Conservation (phyloP, 2,113 vertebrate species). For the Pteronura brasiliensis region DNA sequence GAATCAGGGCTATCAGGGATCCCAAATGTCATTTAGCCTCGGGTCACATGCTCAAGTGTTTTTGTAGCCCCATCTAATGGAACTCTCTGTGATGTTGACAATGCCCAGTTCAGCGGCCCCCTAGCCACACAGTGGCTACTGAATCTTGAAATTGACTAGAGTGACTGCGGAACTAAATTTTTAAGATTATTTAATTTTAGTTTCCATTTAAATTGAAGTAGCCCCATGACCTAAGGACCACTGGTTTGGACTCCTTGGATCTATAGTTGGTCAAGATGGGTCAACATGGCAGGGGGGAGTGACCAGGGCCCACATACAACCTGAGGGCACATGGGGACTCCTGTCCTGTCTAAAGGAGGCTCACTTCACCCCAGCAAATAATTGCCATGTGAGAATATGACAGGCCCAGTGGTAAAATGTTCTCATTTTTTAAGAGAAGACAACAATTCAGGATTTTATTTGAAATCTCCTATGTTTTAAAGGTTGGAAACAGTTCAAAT, state of each 20-base stretch:
- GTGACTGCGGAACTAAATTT: not conserved
- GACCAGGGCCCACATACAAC: not conserved
- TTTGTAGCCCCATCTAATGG: too few species aligned
- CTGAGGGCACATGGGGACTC: accelerated
- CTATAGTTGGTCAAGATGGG: not conserved
- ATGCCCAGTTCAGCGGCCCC: not conserved
- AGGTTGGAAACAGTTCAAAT: not conserved
- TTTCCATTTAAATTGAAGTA: not conserved
- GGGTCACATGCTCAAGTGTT: not conserved
- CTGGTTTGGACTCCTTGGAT: not conserved
- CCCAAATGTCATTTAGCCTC: not conserved
- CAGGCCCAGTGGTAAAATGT: not conserved
- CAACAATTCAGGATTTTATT: not conserved
- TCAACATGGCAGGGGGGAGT: not conserved
- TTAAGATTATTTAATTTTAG: not conserved
- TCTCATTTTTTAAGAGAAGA: not conserved
- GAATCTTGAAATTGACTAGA: not conserved
- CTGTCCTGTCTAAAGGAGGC: accelerated
- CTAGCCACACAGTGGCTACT: not conserved
- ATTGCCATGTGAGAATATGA: too few species aligned
- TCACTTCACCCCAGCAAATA: accelerated
- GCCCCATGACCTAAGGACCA: too few species aligned
- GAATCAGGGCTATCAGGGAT: not conserved
- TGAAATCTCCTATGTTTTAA: not conserved
- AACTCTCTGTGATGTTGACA: not conserved